Evolutionary conservation across 23 tunicate species (phyloP).

Genomic region (Halocynthia aurantium): DNA sequence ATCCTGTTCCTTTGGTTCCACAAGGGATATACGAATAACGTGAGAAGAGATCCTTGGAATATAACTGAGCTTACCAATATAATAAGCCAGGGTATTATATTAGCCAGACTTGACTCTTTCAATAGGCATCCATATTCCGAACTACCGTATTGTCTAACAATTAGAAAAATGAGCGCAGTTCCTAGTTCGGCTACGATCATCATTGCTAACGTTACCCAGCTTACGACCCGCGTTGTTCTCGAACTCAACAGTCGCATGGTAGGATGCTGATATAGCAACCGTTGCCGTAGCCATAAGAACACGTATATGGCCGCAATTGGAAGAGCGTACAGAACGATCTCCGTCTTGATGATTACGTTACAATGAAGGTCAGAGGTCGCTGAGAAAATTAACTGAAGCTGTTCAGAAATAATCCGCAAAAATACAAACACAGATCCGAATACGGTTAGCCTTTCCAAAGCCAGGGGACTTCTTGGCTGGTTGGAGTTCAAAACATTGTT

Average conservation of each 20-base stretch:
- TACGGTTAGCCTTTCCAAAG: neutral
- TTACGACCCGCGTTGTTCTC: neutral
- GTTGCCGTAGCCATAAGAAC: conserved; percentile 6
- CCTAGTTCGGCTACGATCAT: neutral
- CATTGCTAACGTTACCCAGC: neutral
- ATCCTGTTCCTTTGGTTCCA: neutral
- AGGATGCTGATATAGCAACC: conserved; percentile 9
- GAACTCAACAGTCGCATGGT: neutral
- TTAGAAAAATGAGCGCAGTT: neutral
- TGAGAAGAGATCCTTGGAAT: neutral
- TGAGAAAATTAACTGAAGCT: neutral
- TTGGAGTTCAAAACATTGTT: neutral
- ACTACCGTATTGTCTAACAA: neutral
- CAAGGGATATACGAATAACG: neutral
- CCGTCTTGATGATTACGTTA: neutral
- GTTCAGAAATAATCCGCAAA: conserved; percentile 15
- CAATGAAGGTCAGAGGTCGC: neutral
- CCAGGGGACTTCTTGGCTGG: conserved; percentile 5
- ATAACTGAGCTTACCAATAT: neutral
- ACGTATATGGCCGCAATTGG: neutral
- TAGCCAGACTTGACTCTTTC: neutral
- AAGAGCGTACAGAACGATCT: conserved; percentile 3
- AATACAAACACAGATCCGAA: neutral
- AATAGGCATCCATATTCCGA: conserved; percentile 8
- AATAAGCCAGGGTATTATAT: conserved; percentile 1